Percentiles rank a stretch among this genome's conserved stretches.
Conservation (phyloP, 1,140 invertebrate species). For the Bombyx mori region DNA sequence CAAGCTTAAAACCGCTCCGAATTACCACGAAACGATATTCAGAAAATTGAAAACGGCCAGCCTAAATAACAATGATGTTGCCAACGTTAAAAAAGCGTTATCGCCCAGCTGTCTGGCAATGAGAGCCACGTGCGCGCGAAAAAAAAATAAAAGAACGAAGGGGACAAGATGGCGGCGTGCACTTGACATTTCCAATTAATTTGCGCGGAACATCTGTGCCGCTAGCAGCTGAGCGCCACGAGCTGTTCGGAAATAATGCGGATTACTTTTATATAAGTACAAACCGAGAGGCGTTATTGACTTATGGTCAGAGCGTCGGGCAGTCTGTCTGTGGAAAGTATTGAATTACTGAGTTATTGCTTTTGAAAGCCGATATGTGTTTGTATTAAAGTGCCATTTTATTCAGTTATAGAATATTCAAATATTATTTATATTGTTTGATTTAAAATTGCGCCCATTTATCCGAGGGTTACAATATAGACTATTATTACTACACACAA, state of each 20-base stretch:
- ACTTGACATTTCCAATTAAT: slow-evolving; percentile 71
- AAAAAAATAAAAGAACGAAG: slow-evolving; percentile 48
- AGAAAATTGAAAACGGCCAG: slow-evolving; percentile 2
- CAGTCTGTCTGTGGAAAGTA: neutral
- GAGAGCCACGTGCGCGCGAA: slow-evolving; percentile 56
- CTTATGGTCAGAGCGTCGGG: too few relatives aligned
- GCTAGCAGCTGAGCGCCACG: slow-evolving; percentile 57
- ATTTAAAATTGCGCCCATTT: too few relatives aligned
- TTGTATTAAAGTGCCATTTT: too few relatives aligned
- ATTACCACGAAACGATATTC: too few relatives aligned
- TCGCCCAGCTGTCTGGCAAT: slow-evolving; percentile 59
- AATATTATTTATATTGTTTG: too few relatives aligned
- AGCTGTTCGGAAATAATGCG: slow-evolving; percentile 51
- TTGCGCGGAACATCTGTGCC: slow-evolving; percentile 66
- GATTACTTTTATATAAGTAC: slow-evolving; percentile 28
- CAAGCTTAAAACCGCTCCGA: neutral
- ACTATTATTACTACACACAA: too few relatives aligned
- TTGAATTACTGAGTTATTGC: slow-evolving; percentile 1
- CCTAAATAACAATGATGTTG: slow-evolving; percentile 18
- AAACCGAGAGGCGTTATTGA: too few relatives aligned
- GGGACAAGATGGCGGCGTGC: slow-evolving; percentile 63
- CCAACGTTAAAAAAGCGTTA: slow-evolving; percentile 44
- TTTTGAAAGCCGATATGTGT: too few relatives aligned
- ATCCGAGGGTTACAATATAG: too few relatives aligned
- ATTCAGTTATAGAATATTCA: too few relatives aligned